phyloP scores from a whole-genome alignment of 2,888 invertebrate species.

The Augochlorella aurata region DNA sequence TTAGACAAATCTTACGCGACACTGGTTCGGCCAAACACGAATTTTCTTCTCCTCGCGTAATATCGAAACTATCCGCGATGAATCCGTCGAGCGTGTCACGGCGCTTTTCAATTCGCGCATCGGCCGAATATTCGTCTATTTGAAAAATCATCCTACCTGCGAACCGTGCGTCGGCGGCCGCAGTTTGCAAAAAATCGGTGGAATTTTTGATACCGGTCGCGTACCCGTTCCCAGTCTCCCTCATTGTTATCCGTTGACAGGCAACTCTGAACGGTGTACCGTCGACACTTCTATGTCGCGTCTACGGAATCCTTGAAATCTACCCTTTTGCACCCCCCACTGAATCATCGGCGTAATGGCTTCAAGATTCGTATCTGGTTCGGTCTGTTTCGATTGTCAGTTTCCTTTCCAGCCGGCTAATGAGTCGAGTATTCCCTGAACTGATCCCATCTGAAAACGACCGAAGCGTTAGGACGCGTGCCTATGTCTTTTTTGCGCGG shows the following conservation, averaged over 20 bases:
- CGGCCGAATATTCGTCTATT: slow-evolving; percentile 32
- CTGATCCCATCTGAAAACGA: slow-evolving; percentile 1
- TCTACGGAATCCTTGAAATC: slow-evolving; percentile 2
- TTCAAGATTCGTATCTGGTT: background rate
- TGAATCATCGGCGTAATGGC: slow-evolving; percentile 4
- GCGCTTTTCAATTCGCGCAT: slow-evolving; percentile 47
- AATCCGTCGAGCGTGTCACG: slow-evolving; percentile 34
- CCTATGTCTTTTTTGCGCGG: background rate
- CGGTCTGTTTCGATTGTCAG: slow-evolving; percentile 8
- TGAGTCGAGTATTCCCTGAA: background rate
- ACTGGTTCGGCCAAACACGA: background rate
- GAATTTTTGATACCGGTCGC: background rate
- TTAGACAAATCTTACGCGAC: background rate
- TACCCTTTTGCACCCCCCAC: background rate
- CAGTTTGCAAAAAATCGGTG: background rate
- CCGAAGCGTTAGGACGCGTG: background rate
- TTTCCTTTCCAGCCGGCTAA: slow-evolving; percentile 2
- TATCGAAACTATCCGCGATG: slow-evolving; percentile 35
- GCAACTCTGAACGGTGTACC: background rate
- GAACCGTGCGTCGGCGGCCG: background rate
- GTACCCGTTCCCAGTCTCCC: background rate
- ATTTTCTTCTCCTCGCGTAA: background rate
- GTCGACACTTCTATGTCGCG: background rate
- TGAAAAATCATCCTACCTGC: slow-evolving; percentile 18
- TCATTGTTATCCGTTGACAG: background rate